Evolutionary conservation across 2,797 vertebrate genomes (phyloP), one percentile per base, ranked within the genome.

Genomic region (Lindbergichthys nudifrons): DNA sequence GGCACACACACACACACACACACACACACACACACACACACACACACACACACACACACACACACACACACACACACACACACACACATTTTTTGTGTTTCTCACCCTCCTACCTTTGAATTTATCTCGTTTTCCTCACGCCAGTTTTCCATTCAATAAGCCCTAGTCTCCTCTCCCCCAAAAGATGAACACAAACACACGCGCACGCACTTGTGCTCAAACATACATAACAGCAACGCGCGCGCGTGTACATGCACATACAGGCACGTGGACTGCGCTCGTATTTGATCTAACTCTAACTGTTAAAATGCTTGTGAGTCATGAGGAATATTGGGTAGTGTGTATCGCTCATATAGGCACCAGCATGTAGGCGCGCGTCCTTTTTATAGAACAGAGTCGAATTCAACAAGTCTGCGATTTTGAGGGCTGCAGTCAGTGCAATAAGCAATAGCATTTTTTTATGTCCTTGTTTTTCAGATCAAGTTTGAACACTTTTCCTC

Each of bases 401-500:
- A 80, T 75, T 87, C 81, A 84, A 83, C 85, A 90, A 85, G 85
- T 90, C 61, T 66, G 26, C 39, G 52, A 41, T 47, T 52, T 56
- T 4, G 12, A 6, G 50, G 12, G 23, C 18, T 32, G 63, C 62
- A 48, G 0, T 30, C 62, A 48, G 0, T 30, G 41, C 68, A 70
- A 51, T n/a, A 14, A 50, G 65, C 41, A 1, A 0, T 16, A 14
- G 23, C 47, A 30, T 32, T 45, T 58, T 56, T 26, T 5, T 48
- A 0, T 71, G 13, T 68, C 59, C 45, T 36, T 81, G 7, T 62
- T 53, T 88, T 79, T 46, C 87, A 96, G 95, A 94, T 92, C 94
- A 95, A 93, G 93, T 94, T 94, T 92, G 91, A 95, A 94, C 92
- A 94, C 94, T 93, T 94, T 94, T 89, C 88, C 90, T 86, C 90